Evolutionary conservation across 2,797 vertebrate species (phyloP).

Genomic region (Kryptolebias ocellatus): DNA sequence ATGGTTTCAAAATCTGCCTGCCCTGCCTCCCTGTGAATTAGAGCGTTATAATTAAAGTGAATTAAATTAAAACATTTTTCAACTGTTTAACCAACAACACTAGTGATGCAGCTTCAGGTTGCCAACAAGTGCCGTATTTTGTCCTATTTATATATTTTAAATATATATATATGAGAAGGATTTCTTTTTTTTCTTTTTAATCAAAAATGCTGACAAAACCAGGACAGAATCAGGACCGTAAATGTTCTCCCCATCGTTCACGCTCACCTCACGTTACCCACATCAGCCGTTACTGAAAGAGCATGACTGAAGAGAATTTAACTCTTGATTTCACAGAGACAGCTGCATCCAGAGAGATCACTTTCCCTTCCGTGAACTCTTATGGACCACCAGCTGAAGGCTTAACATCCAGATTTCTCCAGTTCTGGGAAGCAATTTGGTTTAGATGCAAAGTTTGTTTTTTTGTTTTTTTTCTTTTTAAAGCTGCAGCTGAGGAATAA

Average conservation of each 20-base stretch:
- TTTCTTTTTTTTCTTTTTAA: background rate
- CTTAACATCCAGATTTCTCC: slow-evolving; percentile 48
- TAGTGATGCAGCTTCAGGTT: no score
- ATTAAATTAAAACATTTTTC: no score
- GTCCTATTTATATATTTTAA: no score
- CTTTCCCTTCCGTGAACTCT: slow-evolving; percentile 27
- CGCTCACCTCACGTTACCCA: slow-evolving; percentile 38
- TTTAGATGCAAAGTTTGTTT: slow-evolving; percentile 13
- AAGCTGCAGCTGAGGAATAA: slow-evolving; percentile 43
- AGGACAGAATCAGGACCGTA: background rate
- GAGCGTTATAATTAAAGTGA: no score
- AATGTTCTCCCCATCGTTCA: slow-evolving; percentile 32
- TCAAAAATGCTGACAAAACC: background rate
- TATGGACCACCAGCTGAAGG: slow-evolving; percentile 44
- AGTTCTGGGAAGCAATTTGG: slow-evolving; percentile 48
- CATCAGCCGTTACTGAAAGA: slow-evolving; percentile 46
- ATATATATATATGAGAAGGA: no score
- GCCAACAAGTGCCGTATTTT: no score
- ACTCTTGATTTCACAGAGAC: slow-evolving; percentile 52
- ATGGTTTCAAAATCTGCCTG: no score
- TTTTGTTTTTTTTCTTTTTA: slow-evolving; percentile 9
- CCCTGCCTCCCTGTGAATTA: no score
- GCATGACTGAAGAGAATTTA: slow-evolving; percentile 56
- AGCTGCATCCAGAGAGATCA: slow-evolving; percentile 51
- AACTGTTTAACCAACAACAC: no score